These are phyloP conservation scores for Hipposideros armiger DNA, from an alignment of 2,113 vertebrate genomes.

Conservation along the genomic window DNA sequence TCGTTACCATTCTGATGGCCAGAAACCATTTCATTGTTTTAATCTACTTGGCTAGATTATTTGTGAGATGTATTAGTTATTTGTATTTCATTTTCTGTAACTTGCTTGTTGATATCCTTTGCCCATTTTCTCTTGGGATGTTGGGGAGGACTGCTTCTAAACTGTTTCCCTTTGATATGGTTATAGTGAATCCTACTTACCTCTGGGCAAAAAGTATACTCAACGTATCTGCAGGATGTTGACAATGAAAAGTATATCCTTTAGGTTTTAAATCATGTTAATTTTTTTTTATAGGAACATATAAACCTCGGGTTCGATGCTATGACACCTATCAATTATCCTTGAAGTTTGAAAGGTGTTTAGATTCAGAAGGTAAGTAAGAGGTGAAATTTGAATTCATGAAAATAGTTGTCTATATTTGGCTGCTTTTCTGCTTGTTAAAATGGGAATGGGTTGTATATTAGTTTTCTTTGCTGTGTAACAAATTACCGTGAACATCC, in stretches of 20 bases:
- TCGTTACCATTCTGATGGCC: background rate
- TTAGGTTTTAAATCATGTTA: background rate
- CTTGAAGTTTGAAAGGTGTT: constrained; percentile 97
- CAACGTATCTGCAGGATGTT: background rate
- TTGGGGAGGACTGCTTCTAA: background rate
- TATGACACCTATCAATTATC: constrained; percentile 97
- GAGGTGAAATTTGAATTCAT: background rate
- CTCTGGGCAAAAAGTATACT: background rate
- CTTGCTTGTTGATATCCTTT: background rate
- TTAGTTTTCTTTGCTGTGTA: background rate
- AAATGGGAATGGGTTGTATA: background rate
- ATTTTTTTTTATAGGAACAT: constrained; percentile 91
- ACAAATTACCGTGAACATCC: background rate
- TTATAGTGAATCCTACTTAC: background rate
- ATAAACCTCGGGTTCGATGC: constrained; percentile 97
- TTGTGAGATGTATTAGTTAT: background rate
- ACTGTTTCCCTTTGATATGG: background rate
- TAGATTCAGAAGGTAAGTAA: constrained; percentile 96
- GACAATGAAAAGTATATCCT: background rate
- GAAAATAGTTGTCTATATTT: background rate
- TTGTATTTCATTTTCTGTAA: background rate
- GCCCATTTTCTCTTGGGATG: background rate
- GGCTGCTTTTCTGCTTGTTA: background rate
- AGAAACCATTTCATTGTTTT: background rate
- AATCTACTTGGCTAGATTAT: background rate